Evolutionary conservation across 2,888 invertebrate species (phyloP).

Genomic region (Monochamus alternatus): DNA sequence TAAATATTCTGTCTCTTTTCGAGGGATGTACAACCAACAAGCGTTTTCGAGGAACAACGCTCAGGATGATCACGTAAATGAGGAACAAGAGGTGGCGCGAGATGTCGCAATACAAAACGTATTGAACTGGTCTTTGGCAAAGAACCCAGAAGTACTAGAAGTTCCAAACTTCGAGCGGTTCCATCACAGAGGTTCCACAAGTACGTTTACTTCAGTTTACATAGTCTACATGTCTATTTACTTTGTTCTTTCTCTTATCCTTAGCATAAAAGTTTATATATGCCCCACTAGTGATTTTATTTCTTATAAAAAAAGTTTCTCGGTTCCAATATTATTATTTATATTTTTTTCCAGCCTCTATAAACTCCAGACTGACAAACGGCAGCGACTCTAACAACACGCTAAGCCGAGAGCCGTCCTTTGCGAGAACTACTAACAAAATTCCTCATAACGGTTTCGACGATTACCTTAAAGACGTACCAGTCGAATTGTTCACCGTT

Average conservation of each 20-base stretch:
- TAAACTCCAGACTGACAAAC: slow-evolving; percentile 53
- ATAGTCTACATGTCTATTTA: no score
- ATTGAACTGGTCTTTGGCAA: slow-evolving; percentile 68
- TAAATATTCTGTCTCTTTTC: no score
- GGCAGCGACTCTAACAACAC: slow-evolving; percentile 43
- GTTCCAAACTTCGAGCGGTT: slow-evolving; percentile 50
- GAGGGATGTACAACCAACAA: slow-evolving; percentile 63
- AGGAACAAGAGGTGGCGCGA: slow-evolving; percentile 39
- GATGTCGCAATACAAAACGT: slow-evolving; percentile 67
- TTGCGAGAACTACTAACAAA: slow-evolving; percentile 15
- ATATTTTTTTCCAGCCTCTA: slow-evolving; percentile 51
- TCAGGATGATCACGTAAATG: slow-evolving; percentile 23
- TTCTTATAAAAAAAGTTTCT: background rate
- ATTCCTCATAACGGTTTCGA: slow-evolving; percentile 50
- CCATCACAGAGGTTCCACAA: slow-evolving; percentile 42
- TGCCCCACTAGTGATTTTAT: no score
- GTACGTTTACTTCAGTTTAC: no score
- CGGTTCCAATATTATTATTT: no score
- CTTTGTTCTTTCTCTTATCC: no score
- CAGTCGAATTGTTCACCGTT: slow-evolving; percentile 67
- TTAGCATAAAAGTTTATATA: no score
- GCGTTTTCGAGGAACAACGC: slow-evolving; percentile 36
- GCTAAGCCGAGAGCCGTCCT: slow-evolving; percentile 49
- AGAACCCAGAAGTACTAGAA: slow-evolving; percentile 63
- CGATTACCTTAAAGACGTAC: slow-evolving; percentile 66